These are phyloP conservation scores for Augiades crinisus DNA, from an alignment of 2,888 invertebrate genomes.

Conservation along the genomic window DNA sequence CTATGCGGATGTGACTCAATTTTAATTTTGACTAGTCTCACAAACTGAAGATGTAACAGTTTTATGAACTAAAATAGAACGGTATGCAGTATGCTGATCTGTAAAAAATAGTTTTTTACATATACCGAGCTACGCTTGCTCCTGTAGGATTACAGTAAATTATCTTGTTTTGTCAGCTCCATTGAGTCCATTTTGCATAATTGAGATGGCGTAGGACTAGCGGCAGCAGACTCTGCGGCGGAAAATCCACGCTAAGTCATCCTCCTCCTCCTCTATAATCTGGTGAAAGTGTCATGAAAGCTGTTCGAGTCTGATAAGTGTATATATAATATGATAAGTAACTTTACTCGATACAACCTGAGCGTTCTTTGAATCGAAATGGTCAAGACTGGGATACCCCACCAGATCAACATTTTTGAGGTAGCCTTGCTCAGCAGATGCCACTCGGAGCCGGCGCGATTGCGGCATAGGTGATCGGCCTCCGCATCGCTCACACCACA, in stretches of 20 bases:
- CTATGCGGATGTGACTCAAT: constrained; percentile 23
- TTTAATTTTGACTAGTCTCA: constrained; percentile 24
- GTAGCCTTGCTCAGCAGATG: constrained; percentile 28
- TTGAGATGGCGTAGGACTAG: constrained; percentile 26
- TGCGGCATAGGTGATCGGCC: constrained; percentile 32
- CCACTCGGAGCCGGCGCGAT: constrained; percentile 30
- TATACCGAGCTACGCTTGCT: constrained; percentile 26
- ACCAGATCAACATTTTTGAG: constrained; percentile 26
- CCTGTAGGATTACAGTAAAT: constrained; percentile 10
- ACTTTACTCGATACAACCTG: constrained; percentile 33
- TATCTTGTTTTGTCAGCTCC: constrained; percentile 18
- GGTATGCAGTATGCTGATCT: constrained; percentile 27
- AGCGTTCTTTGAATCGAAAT: constrained; percentile 32
- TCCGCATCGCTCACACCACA: constrained; percentile 34
- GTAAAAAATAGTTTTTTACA: constrained; percentile 26
- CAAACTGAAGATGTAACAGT: constrained; percentile 32
- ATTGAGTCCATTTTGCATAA: constrained; percentile 18
- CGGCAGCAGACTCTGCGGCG: constrained; percentile 27
- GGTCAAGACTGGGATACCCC: constrained; percentile 34
- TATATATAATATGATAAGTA: too few relatives aligned
- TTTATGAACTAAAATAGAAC: constrained; percentile 34
- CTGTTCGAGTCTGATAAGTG: constrained; percentile 30
- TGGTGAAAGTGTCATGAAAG: constrained; percentile 34
- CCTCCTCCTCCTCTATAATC: constrained; percentile 24
- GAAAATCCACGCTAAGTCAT: constrained; percentile 31